These are phyloP conservation scores for Dreissena rostriformis DNA, from an alignment of 1,140 invertebrate species.

Conservation along the genomic window DNA sequence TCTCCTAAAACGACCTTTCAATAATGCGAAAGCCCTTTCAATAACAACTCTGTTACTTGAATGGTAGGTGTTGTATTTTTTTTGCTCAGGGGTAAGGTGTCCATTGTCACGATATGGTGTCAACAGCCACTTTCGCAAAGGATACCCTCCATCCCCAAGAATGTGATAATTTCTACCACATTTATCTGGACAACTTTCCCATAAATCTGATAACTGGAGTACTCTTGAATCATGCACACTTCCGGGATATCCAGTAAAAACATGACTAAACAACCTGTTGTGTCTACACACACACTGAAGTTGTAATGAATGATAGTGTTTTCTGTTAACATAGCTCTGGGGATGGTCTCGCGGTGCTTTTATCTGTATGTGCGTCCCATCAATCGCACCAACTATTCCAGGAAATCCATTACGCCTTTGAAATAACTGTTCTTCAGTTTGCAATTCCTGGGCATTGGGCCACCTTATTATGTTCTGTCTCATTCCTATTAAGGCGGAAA, in stretches of 20 bases:
- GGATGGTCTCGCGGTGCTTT: conserved; percentile 63
- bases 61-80: conserved; percentile 34
- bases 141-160: conserved; percentile 76
- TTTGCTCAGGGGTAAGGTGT: conserved; percentile 30
- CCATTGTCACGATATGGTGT: conserved; percentile 75
- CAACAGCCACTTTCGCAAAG: conserved; percentile 69
- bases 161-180: conserved; percentile 40
- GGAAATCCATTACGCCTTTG: conserved; percentile 38
- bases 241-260: conserved; percentile 71
- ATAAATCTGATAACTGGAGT: conserved; percentile 56
- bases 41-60: conserved; percentile 28
- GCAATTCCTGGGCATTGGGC: conserved; percentile 11
- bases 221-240: conserved; percentile 70
- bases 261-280: conserved; percentile 59
- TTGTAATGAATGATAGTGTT: conserved; percentile 72
- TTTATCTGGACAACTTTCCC: conserved; percentile 45
- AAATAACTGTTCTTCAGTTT: background rate
- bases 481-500: conserved; percentile 5
- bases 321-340: conserved; percentile 74
- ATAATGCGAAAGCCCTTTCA: conserved; percentile 18
- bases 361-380: conserved; percentile 60
- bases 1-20: conserved; percentile 6
- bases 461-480: conserved; percentile 28
- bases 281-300: conserved; percentile 66
- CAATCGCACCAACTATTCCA: conserved; percentile 57